Conservation (phyloP, 2,113 vertebrate genomes). For the Meleagris gallopavo region DNA sequence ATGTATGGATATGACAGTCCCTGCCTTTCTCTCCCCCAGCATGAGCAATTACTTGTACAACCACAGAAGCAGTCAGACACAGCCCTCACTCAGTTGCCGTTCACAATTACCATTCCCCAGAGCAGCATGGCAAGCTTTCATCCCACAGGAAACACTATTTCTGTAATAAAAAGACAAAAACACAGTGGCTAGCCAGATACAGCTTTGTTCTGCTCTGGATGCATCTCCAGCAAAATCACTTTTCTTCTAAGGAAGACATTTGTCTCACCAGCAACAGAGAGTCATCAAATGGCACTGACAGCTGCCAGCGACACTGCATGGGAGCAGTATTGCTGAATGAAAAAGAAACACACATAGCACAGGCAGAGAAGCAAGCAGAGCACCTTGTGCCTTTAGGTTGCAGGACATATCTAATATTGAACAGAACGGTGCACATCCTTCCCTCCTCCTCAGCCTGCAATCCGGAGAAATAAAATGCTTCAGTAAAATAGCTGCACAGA, state of each 20-base stretch:
- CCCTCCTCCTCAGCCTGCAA: not conserved
- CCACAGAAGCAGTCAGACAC: accelerated
- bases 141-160: too few relatives aligned
- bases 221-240: not conserved
- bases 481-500: not conserved
- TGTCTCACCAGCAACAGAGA: not conserved
- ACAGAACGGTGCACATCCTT: not conserved
- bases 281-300: not conserved
- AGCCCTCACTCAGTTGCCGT: not conserved
- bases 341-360: not conserved
- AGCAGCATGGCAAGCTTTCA: too few relatives aligned
- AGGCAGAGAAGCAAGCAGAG: not conserved
- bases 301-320: not conserved
- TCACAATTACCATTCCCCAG: not conserved
- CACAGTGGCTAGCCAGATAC: too few relatives aligned
- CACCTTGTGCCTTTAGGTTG: not conserved
- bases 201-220: not conserved
- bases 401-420: not conserved
- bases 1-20: not conserved
- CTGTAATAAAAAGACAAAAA: not conserved
- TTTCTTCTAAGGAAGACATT: not conserved
- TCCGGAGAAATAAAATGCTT: not conserved
- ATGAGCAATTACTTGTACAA: not conserved
- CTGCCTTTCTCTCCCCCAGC: not conserved
- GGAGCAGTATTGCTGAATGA: not conserved